Percentiles rank a stretch among this genome's conserved stretches.
phyloP scores from a whole-genome alignment of 64 coral and sea anemone genomes.

The Acropora yongei region DNA sequence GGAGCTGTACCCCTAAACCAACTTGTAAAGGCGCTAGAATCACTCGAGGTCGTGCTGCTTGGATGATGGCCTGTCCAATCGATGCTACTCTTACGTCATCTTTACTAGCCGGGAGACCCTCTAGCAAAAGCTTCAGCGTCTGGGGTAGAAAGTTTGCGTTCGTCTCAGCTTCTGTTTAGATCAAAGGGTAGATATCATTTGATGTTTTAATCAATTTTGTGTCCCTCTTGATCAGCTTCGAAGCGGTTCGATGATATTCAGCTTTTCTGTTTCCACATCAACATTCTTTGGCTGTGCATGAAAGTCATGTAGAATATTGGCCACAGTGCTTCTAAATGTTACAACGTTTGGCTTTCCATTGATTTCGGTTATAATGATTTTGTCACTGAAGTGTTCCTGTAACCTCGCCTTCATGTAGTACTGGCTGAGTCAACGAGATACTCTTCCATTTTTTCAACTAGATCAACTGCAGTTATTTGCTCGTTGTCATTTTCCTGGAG shows the following conservation, averaged over 20 bases:
- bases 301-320: constrained; percentile 12
- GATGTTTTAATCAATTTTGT: constrained; percentile 40
- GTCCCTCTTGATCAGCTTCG: constrained; percentile 47
- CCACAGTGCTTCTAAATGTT: constrained; percentile 33
- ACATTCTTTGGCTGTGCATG: background rate
- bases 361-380: constrained; percentile 33
- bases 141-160: background rate
- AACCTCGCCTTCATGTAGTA: constrained; percentile 44
- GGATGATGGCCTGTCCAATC: constrained; percentile 35
- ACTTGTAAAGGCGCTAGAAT: constrained; percentile 58
- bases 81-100: constrained; percentile 17
- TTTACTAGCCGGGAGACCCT: background rate
- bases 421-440: background rate
- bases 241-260: constrained; percentile 22
- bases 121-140: background rate
- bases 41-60: constrained; percentile 39
- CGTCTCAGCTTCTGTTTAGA: background rate
- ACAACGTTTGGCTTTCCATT: constrained; percentile 53
- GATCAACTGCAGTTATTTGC: constrained; percentile 43
- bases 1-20: constrained; percentile 18
- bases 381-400: constrained; percentile 15
- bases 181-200: constrained; percentile 18
- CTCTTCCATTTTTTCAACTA: constrained; percentile 46
- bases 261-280: background rate
- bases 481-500: constrained; percentile 67